These are phyloP conservation scores for Brachymystax lenok DNA, from an alignment of 2,797 vertebrate species.

Conservation along the genomic window DNA sequence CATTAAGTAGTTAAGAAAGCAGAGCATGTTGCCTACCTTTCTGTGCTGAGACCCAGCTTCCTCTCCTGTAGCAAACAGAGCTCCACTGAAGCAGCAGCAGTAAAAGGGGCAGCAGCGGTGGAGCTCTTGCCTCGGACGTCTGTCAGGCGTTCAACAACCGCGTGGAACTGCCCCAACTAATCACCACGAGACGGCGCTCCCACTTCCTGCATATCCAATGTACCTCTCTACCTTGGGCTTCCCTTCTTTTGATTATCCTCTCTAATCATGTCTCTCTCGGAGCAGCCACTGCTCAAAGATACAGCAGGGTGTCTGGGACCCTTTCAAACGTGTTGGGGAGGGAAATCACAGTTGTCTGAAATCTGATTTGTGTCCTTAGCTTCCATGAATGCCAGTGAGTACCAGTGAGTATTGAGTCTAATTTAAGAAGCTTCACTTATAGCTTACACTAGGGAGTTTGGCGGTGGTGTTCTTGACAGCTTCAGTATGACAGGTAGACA, in stretches of 20 bases:
- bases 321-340: neutral
- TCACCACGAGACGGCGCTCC: constrained; percentile 65
- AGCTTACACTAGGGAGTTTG: constrained; percentile 39
- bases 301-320: neutral
- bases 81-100: constrained; percentile 54
- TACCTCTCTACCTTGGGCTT: constrained; percentile 2
- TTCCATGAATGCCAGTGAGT: constrained; percentile 14
- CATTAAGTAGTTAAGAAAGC: too few species aligned
- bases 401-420: constrained; percentile 32
- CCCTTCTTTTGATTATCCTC: neutral
- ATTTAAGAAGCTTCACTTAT: constrained; percentile 51
- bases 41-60: constrained; percentile 51
- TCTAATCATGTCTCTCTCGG: neutral
- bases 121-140: constrained; percentile 66
- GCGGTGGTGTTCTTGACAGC: constrained; percentile 32
- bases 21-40: constrained; percentile 62
- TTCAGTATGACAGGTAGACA: constrained; percentile 28
- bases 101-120: constrained; percentile 45
- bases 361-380: constrained; percentile 17
- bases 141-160: constrained; percentile 83
- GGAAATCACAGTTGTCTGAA: neutral
- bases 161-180: constrained; percentile 55
- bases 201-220: constrained; percentile 47
- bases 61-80: constrained; percentile 46
- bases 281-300: neutral